phyloP scores from a whole-genome alignment of 2,888 invertebrate species.

The Psylliodes chrysocephalus region DNA sequence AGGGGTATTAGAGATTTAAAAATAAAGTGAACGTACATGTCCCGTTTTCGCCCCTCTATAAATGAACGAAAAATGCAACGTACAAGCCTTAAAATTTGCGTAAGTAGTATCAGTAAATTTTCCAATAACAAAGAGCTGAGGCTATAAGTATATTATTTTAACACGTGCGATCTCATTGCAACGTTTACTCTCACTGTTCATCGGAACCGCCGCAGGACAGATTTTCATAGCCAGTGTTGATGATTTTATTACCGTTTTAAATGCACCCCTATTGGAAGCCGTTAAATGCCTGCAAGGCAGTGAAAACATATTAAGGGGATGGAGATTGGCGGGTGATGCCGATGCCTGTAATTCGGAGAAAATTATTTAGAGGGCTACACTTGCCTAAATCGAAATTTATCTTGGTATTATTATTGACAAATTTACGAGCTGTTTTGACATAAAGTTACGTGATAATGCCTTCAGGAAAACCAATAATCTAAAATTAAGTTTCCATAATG shows the following conservation, averaged over 20 bases:
- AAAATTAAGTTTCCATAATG: no score
- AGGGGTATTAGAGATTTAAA: no score
- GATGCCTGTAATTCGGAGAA: slow-evolving; percentile 22
- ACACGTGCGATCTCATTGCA: background rate
- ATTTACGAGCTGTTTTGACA: no score
- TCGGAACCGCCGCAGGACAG: slow-evolving; percentile 23
- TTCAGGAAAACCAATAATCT: no score
- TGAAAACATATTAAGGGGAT: slow-evolving; percentile 37
- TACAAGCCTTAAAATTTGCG: no score
- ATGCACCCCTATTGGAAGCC: slow-evolving; percentile 36
- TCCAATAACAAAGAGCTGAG: no score
- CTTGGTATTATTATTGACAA: background rate
- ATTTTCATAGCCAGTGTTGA: slow-evolving; percentile 32
- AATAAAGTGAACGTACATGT: no score
- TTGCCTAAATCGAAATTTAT: slow-evolving; percentile 9
- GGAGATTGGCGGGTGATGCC: slow-evolving; percentile 10
- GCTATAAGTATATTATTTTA: no score
- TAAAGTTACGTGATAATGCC: no score
- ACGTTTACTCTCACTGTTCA: slow-evolving; percentile 20
- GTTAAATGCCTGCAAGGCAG: slow-evolving; percentile 32
- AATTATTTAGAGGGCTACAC: slow-evolving; percentile 20
- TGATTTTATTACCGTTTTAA: slow-evolving; percentile 37
- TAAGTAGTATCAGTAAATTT: no score
- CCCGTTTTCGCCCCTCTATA: no score
- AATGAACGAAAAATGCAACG: no score